A percentile compares a stretch with the other conserved stretches of the same genome.
Evolutionary conservation across 1,140 invertebrate genomes (phyloP).

Genomic region (Calosoma granatense): DNA sequence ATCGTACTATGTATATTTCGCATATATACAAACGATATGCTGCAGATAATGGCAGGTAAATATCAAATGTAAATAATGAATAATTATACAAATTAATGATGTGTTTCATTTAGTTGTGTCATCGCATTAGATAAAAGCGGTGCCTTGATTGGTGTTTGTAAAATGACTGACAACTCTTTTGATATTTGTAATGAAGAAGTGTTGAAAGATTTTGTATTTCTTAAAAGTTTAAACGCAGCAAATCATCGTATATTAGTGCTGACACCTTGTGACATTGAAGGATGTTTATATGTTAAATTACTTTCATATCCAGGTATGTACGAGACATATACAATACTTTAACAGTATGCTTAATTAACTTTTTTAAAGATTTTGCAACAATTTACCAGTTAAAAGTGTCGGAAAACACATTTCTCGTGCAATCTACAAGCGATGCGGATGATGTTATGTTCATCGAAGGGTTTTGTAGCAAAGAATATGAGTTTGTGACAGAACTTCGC

Average conservation of each 20-base stretch:
- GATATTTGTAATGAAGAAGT: neutral
- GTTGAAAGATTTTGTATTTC: neutral
- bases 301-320: neutral
- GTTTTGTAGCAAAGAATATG: neutral
- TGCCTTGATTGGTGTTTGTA: neutral
- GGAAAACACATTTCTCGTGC: neutral
- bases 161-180: neutral
- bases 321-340: neutral
- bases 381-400: neutral
- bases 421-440: neutral
- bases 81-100: neutral
- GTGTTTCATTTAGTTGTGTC: neutral
- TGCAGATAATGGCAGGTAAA: neutral
- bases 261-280: neutral
- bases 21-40: neutral
- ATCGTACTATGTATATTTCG: neutral
- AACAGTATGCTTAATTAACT: neutral
- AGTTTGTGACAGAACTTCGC: neutral
- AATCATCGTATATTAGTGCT: neutral
- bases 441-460: conserved; percentile 1
- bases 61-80: neutral
- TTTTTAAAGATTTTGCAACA: neutral
- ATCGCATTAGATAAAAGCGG: neutral
- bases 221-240: neutral
- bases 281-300: neutral